Evolutionary conservation across 35 echinoderm and acorn worm species (phyloP), one percentile per base, ranked within the genome.

Genomic region (Nesometra sesokonis): DNA sequence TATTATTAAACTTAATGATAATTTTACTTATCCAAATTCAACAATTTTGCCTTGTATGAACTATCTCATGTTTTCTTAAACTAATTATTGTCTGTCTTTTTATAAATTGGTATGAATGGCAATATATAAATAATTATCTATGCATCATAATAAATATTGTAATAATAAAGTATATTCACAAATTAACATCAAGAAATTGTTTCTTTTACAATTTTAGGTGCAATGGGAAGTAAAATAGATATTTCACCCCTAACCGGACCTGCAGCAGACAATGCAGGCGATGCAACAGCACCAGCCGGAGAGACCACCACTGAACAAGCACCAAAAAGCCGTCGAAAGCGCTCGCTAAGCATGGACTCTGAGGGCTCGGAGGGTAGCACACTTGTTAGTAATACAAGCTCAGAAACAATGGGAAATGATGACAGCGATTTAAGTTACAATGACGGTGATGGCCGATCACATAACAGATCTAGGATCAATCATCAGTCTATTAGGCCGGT

Each of bases 291-390:
- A 35, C 82, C 37, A 85, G 34, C 46, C 87, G 34, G 19, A 83
- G 77, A 33, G 78, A 34, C 3, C 79, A 39, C 32, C 34, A 34
- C 76, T 36, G 31, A 39, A 57, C 87, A 15, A 80, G 57, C 35
- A 32, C 33, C 21, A 39, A 81, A 81, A 32, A 33, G 35, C 32
- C 34, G 23, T 67, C 8, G 52, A 27, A 67, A 67, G 23, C 52
- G 52, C 21, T 67, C 52, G 23, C 94, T 87, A 29, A 98, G 95
- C 36, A 87, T 98, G 30, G 96, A 99, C 80, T 99, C 96, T 0
- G 93, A 99, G 85, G 38, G 91, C 21, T 99, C 96, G 0, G 96
- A 94, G 81, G 93, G 90, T 3, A 99, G 96, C 77, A 99, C 96
- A 0, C 57, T 99, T 0, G 96, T 99, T 19, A 99, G 96, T 77